Conservation (phyloP, 2,797 vertebrate genomes). For the Eleutherodactylus coqui region DNA sequence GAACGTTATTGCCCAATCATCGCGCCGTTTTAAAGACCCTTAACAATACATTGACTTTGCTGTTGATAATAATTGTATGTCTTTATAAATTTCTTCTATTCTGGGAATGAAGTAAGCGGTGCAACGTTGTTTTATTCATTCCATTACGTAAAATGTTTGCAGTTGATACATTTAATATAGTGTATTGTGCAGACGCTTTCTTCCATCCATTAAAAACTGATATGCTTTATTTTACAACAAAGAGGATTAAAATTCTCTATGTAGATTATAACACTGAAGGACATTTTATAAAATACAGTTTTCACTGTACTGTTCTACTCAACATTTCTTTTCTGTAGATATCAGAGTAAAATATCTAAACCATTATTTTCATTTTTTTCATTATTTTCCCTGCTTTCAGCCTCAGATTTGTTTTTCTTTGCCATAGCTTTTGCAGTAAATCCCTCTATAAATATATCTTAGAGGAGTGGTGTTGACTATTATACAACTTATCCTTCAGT, state of each 20-base stretch:
- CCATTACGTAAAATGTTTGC: not conserved
- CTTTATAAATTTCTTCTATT: too few relatives aligned
- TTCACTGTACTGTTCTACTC: not conserved
- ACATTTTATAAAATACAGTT: conserved; percentile 3
- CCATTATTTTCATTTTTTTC: not conserved
- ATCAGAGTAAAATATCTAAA: not conserved
- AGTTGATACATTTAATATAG: not conserved
- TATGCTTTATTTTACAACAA: not conserved
- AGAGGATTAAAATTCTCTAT: not conserved
- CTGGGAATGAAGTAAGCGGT: not conserved
- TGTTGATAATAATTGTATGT: too few relatives aligned
- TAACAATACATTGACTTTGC: too few relatives aligned
- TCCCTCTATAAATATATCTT: conserved; percentile 24
- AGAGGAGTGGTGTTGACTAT: conserved; percentile 18
- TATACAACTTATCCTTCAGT: conserved; percentile 22
- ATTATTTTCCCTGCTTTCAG: not conserved
- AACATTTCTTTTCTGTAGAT: not conserved
- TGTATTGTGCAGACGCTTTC: not conserved
- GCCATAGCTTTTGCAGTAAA: conserved; percentile 8
- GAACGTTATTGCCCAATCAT: too few relatives aligned
- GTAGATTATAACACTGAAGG: not conserved
- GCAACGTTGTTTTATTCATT: not conserved
- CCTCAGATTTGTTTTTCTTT: not conserved
- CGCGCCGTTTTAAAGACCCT: too few relatives aligned
- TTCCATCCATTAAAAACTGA: not conserved